Conservation (phyloP, 2,113 vertebrate genomes). For the Baryphthengus martii region DNA sequence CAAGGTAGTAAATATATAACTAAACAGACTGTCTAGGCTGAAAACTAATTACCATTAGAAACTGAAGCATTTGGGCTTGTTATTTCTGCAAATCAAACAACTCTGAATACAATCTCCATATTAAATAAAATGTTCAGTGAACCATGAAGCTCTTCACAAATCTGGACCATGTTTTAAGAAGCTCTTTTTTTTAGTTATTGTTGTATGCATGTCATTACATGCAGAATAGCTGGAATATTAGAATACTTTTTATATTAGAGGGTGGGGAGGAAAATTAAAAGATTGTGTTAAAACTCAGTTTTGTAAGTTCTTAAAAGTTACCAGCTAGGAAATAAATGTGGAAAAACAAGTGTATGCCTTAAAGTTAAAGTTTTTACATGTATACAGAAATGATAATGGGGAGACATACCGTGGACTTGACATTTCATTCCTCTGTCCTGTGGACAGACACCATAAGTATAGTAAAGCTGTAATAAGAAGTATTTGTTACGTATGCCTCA, state of each 20-base stretch:
- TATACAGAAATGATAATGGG: neutral
- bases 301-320: neutral
- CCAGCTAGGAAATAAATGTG: neutral
- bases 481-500: neutral
- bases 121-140: constrained; percentile 71
- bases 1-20: constrained; percentile 80
- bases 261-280: neutral
- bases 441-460: neutral
- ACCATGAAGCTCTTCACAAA: constrained; percentile 58
- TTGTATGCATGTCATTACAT: constrained; percentile 17
- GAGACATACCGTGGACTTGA: neutral
- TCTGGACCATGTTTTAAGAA: constrained; percentile 56
- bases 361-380: neutral
- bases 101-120: constrained; percentile 74
- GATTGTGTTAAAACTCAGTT: neutral
- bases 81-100: constrained; percentile 80
- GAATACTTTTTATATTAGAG: neutral
- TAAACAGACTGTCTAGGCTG: constrained; percentile 81
- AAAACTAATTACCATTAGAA: constrained; percentile 83
- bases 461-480: neutral
- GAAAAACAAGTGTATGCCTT: neutral
- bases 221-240: constrained; percentile 32
- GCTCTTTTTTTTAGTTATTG: neutral
- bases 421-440: neutral
- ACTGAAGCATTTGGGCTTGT: constrained; percentile 76